Evolutionary conservation across 2,888 invertebrate species (phyloP), one percentile per base, ranked within the genome.

Genomic region (Amblyjoppa proteus): DNA sequence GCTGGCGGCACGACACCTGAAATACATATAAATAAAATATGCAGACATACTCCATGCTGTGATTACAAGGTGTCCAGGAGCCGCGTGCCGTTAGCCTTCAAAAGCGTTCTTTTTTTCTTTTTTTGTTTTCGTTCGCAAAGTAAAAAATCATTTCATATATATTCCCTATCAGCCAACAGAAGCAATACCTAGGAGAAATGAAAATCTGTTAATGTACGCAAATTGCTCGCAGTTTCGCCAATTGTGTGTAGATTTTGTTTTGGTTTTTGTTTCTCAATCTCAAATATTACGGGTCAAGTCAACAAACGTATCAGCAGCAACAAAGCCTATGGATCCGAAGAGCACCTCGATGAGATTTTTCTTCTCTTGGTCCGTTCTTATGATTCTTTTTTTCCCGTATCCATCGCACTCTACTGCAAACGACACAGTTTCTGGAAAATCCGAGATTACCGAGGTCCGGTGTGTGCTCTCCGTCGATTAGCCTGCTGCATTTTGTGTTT

Each of bases 141-240:
- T 76, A 49, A 81, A 75, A 49, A 25, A 75, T 64, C 84, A 78
- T 64, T 76, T 34, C 66, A 9, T 51, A 83, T 73, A 71, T 70
- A 69, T 83, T 80, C 83, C 84, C 87, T 85, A 88, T 76, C 89
- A 91, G 89, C 90, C 89, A 90, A 90, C 85, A 91, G 88, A 92
- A 92, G 90, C 91, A 88, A 89, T 88, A 88, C 89, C 88, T 89
- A 89, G 85, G 81, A 89, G 85, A 89, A 89, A 87, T 81, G 38
- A 70, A 87, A 88, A 88, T 76, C 66, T 66, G 66, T 66, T 76
- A 66, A 76, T 76, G 51, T 61, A 66, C 66, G 53, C 61, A 64
- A 75, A 49, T 45, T 75, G 31, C 64, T 75, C 64, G 61, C 61
- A 64, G 64, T 75, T 75, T 25, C 49, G 31, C 49, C 64, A 61